Evolutionary conservation across 1,140 invertebrate species (phyloP), one percentile per base, ranked within the genome.

Genomic region (Drosophila baimaii): DNA sequence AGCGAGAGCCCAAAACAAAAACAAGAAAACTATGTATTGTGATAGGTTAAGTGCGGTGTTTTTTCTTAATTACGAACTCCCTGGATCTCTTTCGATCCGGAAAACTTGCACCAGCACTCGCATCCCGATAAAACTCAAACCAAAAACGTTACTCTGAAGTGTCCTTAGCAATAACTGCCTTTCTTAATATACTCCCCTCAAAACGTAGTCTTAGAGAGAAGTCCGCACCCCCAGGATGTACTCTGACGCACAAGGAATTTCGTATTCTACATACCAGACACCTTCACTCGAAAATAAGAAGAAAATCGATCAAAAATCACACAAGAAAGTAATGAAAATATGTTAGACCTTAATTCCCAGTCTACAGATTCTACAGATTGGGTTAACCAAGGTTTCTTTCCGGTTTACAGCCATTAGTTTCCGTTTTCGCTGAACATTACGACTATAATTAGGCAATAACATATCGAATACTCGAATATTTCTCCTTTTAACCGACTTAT

Each of bases 131-230:
- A 65, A 46, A 56, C 21, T 15, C 8, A 13, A 52, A 33, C 7
- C 25, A 23, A 23, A 79, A 57, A 44, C 33, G 77, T 81, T 85
- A 81, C 81, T 84, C 81, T 81, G 73, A 85, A 84, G 81, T 84
- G 81, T 84, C 81, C 81, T 85, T 84, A 84, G 77, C 81, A 79
- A 63, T 52, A 46, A 51, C 57, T 71, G 74, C 69, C 66, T 63
- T 79, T 61, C 61, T 44, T 72, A 49, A 52, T 15, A 46, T 21
- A 49, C 21, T 37, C 47, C 13, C 66, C 55, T 39, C 46, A 13
- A 73, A 33, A 25, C 2, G 19, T 73, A 73, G 49, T 41, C 29
- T 57, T 70, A 56, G 43, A 37, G 43, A 33, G 15, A 35, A 46
- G 47, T 51, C 29, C 23, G n/a, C 56, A 58, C 55, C 39, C 41